phyloP scores from a whole-genome alignment of 2,888 invertebrate genomes.

The Phaedon cochleariae region DNA sequence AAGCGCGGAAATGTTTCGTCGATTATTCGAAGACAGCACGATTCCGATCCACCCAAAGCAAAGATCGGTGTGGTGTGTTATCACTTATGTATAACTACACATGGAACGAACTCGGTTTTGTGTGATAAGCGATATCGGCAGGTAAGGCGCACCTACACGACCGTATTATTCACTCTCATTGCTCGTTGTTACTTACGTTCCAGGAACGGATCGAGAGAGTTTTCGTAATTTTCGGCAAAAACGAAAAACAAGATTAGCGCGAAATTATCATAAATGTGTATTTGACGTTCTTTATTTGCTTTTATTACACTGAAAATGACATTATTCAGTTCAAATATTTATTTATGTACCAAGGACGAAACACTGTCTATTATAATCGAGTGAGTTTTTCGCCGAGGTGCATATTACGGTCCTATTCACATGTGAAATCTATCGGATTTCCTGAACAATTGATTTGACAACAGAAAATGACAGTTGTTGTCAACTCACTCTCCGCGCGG shows the following conservation, averaged over 20 bases:
- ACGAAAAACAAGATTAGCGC: neutral
- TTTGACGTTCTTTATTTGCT: too few relatives aligned
- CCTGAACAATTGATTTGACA: too few relatives aligned
- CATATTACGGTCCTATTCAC: too few relatives aligned
- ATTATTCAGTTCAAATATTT: too few relatives aligned
- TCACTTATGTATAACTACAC: conserved; percentile 34
- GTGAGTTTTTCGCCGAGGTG: too few relatives aligned
- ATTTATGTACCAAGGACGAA: too few relatives aligned
- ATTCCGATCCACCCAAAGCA: conserved; percentile 47
- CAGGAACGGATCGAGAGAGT: conserved; percentile 21
- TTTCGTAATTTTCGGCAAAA: conserved; percentile 4
- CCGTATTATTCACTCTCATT: conserved; percentile 24
- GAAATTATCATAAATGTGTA: too few relatives aligned
- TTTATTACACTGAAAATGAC: too few relatives aligned
- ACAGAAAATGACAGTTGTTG: too few relatives aligned
- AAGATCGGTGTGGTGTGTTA: conserved; percentile 49
- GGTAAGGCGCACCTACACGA: conserved; percentile 48
- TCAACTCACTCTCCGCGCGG: too few relatives aligned
- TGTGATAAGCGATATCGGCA: conserved; percentile 43
- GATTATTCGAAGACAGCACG: conserved; percentile 31
- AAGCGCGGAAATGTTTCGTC: conserved; percentile 10
- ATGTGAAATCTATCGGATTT: too few relatives aligned
- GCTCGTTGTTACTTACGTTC: conserved; percentile 1
- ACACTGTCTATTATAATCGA: too few relatives aligned
- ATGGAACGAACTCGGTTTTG: conserved; percentile 23